A percentile compares a stretch with the other conserved stretches of the same genome.
phyloP scores from a whole-genome alignment of 2,797 vertebrate genomes.

The Anableps anableps region DNA sequence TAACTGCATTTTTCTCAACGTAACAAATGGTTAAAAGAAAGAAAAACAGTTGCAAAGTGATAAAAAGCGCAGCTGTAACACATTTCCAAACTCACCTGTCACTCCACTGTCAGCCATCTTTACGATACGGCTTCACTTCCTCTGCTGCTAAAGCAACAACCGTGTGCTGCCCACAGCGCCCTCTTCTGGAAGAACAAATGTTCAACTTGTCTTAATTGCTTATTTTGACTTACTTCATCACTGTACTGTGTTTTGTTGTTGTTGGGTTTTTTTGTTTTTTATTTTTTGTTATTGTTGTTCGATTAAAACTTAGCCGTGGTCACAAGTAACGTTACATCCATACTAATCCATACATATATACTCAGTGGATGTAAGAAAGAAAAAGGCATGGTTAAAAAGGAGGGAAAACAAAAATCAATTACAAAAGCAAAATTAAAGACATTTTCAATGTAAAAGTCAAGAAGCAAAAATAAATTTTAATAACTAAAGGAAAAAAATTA shows the following conservation, averaged over 20 bases:
- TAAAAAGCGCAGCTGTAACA: conserved; percentile 45
- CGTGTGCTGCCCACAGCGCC: conserved; percentile 9
- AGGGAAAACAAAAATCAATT: background rate
- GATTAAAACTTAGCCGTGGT: background rate
- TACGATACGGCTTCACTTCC: conserved; percentile 54
- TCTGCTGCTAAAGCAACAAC: conserved; percentile 13
- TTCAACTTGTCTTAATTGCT: background rate
- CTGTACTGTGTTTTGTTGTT: background rate
- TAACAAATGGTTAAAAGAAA: rapidly evolving
- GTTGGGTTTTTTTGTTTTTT: too few species aligned
- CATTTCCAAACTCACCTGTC: conserved; percentile 65
- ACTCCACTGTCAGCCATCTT: conserved; percentile 82
- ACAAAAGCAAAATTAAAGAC: background rate
- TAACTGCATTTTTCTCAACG: too few species aligned
- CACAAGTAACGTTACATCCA: background rate
- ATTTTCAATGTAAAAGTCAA: background rate
- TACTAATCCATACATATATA: background rate
- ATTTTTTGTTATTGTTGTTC: background rate
- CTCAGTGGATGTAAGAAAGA: background rate
- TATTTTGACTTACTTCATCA: background rate
- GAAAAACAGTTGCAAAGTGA: background rate
- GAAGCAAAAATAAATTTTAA: background rate
- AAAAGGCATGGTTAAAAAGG: background rate
- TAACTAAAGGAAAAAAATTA: background rate
- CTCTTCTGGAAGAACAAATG: conserved; percentile 31